Conservation (phyloP, 2,797 vertebrate genomes). For the Sebastiscus albofasciatus region DNA sequence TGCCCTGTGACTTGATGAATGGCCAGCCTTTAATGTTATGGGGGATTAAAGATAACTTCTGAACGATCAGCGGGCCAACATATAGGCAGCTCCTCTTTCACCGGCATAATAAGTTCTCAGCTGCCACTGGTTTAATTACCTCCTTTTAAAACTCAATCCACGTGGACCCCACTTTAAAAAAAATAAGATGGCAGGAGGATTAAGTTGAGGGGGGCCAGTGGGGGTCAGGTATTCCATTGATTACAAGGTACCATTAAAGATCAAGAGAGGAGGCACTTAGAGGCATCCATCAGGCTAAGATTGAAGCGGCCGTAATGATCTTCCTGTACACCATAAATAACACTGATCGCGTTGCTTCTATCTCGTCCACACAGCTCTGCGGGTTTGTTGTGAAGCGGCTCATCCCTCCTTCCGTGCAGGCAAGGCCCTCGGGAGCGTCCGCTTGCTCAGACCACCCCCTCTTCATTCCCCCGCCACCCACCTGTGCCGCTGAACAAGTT, state of each 20-base stretch:
- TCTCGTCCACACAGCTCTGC: constrained; percentile 33
- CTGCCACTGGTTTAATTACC: constrained; percentile 92
- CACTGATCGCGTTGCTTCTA: constrained; percentile 85
- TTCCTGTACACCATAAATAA: constrained; percentile 95
- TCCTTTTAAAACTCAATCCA: constrained; percentile 91
- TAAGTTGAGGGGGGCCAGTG: constrained; percentile 66
- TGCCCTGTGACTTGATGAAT: constrained; percentile 85
- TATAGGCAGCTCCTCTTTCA: constrained; percentile 84
- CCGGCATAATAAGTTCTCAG: constrained; percentile 86
- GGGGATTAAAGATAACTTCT: constrained; percentile 87
- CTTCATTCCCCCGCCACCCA: constrained; percentile 29
- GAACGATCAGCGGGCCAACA: constrained; percentile 80
- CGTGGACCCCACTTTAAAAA: constrained; percentile 84
- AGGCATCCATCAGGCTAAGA: constrained; percentile 91
- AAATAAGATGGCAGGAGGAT: constrained; percentile 77
- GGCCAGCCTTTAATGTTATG: constrained; percentile 84
- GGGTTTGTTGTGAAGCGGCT: constrained; percentile 56
- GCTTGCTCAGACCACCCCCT: constrained; percentile 9
- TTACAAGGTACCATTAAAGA: constrained; percentile 82
- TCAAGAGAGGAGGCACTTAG: constrained; percentile 85
- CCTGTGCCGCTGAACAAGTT: constrained; percentile 39
- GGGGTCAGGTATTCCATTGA: constrained; percentile 82
- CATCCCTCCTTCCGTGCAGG: constrained; percentile 9
- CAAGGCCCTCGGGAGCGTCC: constrained; percentile 10
- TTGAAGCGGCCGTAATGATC: constrained; percentile 93